These are phyloP conservation scores for Ips typographus DNA, from an alignment of 1,140 invertebrate species.

Conservation along the genomic window DNA sequence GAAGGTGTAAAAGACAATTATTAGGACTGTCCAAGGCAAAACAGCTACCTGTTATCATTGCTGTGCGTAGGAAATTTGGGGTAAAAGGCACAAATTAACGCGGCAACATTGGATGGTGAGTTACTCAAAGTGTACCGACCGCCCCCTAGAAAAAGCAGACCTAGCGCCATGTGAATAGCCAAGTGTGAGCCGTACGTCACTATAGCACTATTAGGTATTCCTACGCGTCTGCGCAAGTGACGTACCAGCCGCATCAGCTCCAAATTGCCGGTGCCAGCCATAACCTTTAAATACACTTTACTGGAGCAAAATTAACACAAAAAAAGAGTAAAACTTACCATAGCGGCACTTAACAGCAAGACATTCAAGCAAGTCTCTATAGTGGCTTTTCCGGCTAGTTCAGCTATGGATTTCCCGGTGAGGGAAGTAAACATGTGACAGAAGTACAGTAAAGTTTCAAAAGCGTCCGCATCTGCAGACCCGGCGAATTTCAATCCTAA, in stretches of 20 bases:
- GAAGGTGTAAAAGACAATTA: neutral
- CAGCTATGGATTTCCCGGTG: slow-evolving; percentile 70
- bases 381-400: slow-evolving; percentile 85
- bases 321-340: slow-evolving; percentile 56
- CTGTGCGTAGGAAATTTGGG: slow-evolving; percentile 96
- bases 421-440: slow-evolving; percentile 67
- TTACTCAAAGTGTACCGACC: slow-evolving; percentile 86
- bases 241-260: slow-evolving; percentile 83
- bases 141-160: slow-evolving; percentile 91
- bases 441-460: slow-evolving; percentile 70
- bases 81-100: slow-evolving; percentile 89
- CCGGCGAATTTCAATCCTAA: slow-evolving; percentile 93
- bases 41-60: slow-evolving; percentile 80
- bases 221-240: slow-evolving; percentile 73
- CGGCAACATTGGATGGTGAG: slow-evolving; percentile 80
- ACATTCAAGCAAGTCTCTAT: slow-evolving; percentile 89
- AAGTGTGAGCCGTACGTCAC: slow-evolving; percentile 91
- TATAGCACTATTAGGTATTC: slow-evolving; percentile 61
- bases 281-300: slow-evolving; percentile 61
- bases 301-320: neutral
- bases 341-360: slow-evolving; percentile 75
- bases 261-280: slow-evolving; percentile 91
- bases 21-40: neutral
- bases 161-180: slow-evolving; percentile 91
- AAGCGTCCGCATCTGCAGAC: slow-evolving; percentile 80